Conservation (phyloP, 2,113 vertebrate genomes). For the Odontesthes bonariensis region DNA sequence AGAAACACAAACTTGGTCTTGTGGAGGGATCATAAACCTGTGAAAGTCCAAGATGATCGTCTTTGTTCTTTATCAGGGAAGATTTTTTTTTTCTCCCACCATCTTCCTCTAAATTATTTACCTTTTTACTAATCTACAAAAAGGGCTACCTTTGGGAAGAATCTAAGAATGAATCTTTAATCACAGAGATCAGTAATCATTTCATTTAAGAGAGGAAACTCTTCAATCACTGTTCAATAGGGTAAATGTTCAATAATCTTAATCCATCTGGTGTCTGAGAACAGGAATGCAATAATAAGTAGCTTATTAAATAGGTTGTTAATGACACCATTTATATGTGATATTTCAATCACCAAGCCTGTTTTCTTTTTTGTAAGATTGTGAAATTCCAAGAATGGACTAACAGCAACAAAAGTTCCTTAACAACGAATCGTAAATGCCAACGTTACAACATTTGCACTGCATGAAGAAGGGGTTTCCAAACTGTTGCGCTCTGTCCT, state of each 20-base stretch:
- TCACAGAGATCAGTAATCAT: neutral
- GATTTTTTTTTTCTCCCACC: neutral
- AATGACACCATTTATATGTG: neutral
- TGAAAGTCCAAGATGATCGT: slow-evolving; percentile 30
- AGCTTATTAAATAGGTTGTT: neutral
- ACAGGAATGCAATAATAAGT: neutral
- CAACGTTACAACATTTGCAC: too few relatives aligned
- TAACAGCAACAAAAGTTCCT: neutral
- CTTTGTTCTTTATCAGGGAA: slow-evolving; percentile 31
- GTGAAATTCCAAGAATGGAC: neutral
- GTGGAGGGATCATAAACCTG: slow-evolving; percentile 40
- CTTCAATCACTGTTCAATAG: neutral
- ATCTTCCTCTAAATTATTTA: neutral
- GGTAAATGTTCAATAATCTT: neutral
- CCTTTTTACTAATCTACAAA: neutral
- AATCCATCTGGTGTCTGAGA: neutral
- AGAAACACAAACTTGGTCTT: slow-evolving; percentile 53
- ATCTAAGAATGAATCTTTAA: neutral
- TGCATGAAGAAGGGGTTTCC: neutral
- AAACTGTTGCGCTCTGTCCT: neutral
- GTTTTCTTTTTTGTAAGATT: neutral
- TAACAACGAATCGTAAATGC: neutral
- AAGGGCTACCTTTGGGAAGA: neutral
- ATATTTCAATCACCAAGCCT: neutral
- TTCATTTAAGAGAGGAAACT: too few relatives aligned